These are phyloP conservation scores for Zophobas atratus DNA, from an alignment of 1,140 invertebrate genomes.

Conservation along the genomic window DNA sequence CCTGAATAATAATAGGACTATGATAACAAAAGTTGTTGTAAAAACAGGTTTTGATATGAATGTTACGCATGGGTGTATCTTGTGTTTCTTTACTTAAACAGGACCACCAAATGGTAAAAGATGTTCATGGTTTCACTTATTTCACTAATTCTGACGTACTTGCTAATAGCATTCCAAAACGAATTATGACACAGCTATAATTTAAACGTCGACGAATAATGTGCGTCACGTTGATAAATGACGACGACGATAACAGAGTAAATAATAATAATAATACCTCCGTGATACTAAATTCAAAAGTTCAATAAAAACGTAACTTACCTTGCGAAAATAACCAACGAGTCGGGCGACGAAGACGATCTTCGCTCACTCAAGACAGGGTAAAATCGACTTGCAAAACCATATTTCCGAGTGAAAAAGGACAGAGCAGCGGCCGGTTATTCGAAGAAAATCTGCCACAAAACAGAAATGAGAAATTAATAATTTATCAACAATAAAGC, in stretches of 20 bases:
- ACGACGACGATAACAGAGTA: background rate
- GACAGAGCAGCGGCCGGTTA: background rate
- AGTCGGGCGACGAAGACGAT: too few relatives aligned
- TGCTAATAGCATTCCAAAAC: too few relatives aligned
- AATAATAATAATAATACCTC: too few relatives aligned
- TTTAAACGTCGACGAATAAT: background rate
- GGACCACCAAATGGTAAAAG: background rate
- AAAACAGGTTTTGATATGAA: background rate
- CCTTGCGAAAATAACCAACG: too few relatives aligned
- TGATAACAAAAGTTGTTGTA: background rate
- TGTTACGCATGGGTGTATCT: background rate
- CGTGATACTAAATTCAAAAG: too few relatives aligned
- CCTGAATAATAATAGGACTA: background rate
- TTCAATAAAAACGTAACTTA: too few relatives aligned
- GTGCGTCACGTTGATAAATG: background rate
- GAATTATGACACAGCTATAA: too few relatives aligned
- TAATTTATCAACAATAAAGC: background rate
- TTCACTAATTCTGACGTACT: too few relatives aligned
- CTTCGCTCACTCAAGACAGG: background rate
- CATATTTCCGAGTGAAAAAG: background rate
- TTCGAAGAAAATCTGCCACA: constrained; percentile 8
- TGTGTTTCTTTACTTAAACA: background rate
- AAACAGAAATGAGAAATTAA: constrained; percentile 20
- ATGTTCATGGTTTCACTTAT: background rate
- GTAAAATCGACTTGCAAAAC: background rate